These are phyloP conservation scores for Actinemys pallida DNA, from an alignment of 2,113 vertebrate genomes.

Conservation along the genomic window DNA sequence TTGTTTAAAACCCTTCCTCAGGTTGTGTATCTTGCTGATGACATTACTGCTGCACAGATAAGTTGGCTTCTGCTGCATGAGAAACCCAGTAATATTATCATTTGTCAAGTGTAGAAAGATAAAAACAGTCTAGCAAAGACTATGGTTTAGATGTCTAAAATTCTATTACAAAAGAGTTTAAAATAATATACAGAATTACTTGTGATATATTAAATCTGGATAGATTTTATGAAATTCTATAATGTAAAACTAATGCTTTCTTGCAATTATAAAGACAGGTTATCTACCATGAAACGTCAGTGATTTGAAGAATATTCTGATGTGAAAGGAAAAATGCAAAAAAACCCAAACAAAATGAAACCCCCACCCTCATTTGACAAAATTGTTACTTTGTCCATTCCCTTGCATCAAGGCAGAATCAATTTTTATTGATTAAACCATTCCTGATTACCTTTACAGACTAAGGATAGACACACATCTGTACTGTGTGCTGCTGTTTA, in stretches of 20 bases:
- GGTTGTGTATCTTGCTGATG: accelerated
- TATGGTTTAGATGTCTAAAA: neutral
- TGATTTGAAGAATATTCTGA: neutral
- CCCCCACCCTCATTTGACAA: neutral
- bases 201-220: neutral
- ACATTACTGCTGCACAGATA: neutral
- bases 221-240: neutral
- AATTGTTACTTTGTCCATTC: neutral
- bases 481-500: neutral
- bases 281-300: neutral
- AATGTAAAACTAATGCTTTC: neutral
- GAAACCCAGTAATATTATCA: neutral
- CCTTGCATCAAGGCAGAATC: neutral
- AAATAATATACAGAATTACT: neutral
- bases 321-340: neutral
- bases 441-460: accelerated
- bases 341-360: neutral
- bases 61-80: neutral
- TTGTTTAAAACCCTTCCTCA: accelerated
- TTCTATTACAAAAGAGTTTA: neutral
- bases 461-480: accelerated
- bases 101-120: neutral
- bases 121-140: neutral
- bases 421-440: neutral
- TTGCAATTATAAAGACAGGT: neutral